Evolutionary conservation across 2,113 vertebrate species (phyloP).

Genomic region (Rhombomys opimus): DNA sequence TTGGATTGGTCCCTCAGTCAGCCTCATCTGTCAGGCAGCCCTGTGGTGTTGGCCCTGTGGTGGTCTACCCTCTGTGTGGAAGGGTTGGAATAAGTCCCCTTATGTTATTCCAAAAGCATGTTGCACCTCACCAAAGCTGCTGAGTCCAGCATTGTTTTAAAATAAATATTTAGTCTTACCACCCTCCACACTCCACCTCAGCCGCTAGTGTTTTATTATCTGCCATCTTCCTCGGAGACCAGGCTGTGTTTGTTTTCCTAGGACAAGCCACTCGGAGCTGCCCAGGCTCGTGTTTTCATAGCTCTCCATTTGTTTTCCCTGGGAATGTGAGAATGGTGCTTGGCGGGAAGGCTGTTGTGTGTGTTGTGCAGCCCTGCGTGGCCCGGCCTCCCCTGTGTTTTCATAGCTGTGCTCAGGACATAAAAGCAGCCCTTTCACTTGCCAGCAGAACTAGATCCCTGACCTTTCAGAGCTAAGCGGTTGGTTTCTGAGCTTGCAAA

Average conservation of each 20-base stretch:
- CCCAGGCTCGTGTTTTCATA: conserved; percentile 82
- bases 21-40: neutral
- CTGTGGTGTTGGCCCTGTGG: neutral
- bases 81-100: conserved; percentile 6
- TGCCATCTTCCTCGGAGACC: conserved; percentile 82
- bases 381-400: conserved; percentile 46
- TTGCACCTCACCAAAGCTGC: conserved; percentile 65
- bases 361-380: conserved; percentile 64
- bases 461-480: neutral
- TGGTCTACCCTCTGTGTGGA: neutral
- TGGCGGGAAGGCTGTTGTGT: conserved; percentile 73
- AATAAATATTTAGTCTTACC: conserved; percentile 83
- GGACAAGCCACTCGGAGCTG: conserved; percentile 77
- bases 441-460: neutral
- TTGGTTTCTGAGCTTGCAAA: conserved; percentile 55
- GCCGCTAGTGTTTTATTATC: conserved; percentile 78
- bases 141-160: conserved; percentile 77
- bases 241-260: conserved; percentile 86
- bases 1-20: neutral
- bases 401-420: neutral
- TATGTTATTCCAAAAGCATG: conserved; percentile 14
- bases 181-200: conserved; percentile 32
- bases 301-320: conserved; percentile 84
- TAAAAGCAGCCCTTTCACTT: neutral
- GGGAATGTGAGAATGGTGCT: conserved; percentile 80